phyloP scores from a whole-genome alignment of 23 tunicate species.

The Oikopleura albicans region DNA sequence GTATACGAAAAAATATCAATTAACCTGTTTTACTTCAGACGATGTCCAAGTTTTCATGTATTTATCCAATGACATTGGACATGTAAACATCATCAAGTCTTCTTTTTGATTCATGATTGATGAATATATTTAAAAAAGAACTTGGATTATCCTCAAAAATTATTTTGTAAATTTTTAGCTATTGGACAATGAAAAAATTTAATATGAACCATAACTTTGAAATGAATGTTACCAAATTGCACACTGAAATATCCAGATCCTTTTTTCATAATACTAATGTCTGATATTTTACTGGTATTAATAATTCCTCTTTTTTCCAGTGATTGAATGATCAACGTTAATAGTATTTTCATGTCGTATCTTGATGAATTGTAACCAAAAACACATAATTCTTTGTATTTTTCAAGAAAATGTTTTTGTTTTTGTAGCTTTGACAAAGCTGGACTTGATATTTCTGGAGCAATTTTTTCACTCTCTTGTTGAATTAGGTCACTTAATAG shows the following conservation, averaged over 20 bases:
- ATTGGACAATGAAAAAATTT: too few relatives aligned
- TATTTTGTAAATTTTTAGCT: too few relatives aligned
- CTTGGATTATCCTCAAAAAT: too few relatives aligned
- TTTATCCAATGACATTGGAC: not conserved
- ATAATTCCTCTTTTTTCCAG: not conserved
- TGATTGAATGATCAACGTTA: not conserved
- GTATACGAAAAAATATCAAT: too few relatives aligned
- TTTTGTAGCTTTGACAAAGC: not conserved
- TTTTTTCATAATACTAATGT: not conserved
- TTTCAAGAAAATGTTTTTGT: not conserved
- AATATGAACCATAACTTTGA: too few relatives aligned
- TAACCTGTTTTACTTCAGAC: not conserved
- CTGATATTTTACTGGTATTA: not conserved
- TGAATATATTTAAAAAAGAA: too few relatives aligned
- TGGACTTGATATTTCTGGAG: not conserved
- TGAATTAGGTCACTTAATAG: not conserved
- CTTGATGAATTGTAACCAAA: not conserved
- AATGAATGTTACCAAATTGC: not conserved
- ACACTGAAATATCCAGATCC: not conserved
- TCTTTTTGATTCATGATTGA: too few relatives aligned
- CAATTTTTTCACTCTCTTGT: not conserved
- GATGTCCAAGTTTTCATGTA: not conserved
- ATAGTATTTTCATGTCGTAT: not conserved
- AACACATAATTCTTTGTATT: not conserved
- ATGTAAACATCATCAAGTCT: not conserved